Evolutionary conservation across 2,888 invertebrate genomes (phyloP), one percentile per base, ranked within the genome.

Genomic region (Schizotus pectinicornis): DNA sequence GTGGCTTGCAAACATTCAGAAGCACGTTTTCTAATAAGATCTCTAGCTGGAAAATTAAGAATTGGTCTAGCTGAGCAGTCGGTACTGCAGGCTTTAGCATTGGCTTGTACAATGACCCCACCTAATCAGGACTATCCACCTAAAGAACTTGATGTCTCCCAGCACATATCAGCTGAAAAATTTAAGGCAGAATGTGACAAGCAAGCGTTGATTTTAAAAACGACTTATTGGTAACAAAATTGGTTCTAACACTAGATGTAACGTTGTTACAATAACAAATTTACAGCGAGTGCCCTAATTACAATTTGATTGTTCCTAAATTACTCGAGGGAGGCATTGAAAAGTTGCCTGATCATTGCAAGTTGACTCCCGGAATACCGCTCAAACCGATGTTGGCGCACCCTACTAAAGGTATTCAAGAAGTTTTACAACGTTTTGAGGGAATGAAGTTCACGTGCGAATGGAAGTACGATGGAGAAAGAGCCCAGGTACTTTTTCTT

Each of bases 391-490:
- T 99, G 99, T 83, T 99, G 73, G 99, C 99, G 0, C 98, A 98
- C 76, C 98, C 99, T 2, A 96, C 98, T 0, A 94, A 92, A 78
- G 97, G 96, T 2, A 91, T 98, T 1, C 86, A 88, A 62, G 96
- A 97, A 77, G 91, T 98, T 3, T 80, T 98, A 50, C 85, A 87
- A 58, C 85, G 94, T 72, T 87, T 79, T 56, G 79, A 80, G 58
- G 89, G 90, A 8, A 84, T 91, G 63, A 86, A 88, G 70, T 98
- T 99, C 78, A 98, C 98, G 0, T 98, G 98, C 78, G 99, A 99
- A 81, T 99, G 91, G 88, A 99, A 99, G 79, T 99, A 99, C 79
- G 99, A 99, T 80, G 99, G 99, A 0, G 99, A 99, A 83, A 84
- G 99, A 69, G 98, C 98, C 0, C 98, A 97, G 85, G 89, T 93